Base-by-base conservation (phyloP, 2,113 vertebrate species). In the Poecile atricapillus region DNA sequence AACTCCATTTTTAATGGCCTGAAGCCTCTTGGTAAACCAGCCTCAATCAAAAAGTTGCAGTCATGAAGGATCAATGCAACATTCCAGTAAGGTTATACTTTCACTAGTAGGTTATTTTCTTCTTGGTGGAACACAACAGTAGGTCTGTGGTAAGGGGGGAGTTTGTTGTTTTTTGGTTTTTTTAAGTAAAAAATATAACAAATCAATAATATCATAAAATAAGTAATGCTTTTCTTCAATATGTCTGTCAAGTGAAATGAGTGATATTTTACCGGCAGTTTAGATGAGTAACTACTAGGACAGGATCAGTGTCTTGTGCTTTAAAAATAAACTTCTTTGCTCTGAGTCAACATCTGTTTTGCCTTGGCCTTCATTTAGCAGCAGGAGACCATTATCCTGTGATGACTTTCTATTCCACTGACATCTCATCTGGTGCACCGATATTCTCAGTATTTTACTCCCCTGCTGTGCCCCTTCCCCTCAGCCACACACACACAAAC, bases 291-390 rank as follows among this genome's bases (percentile, higher is more conserved):
- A 92, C 80, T 81, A 16, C 90, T 86, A 86, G 8, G 88, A 92
- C 83, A 89, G 92, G 85, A 96, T 96, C 85, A 56, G 90, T 96
- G 95, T 96, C 90, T 89, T 97, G 88, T 90, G 90, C 88, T 96
- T 95, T 96, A 77, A 95, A 97, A 96, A 97, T 96, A 97, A 97
- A 97, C 94, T 96, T 93, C 94, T 95, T 95, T 89, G 64, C 88
- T 95, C 93, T 93, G 90, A 97, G 88, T 97, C 96, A 97, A 97
- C 96, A 97, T 97, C 96, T 97, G 96, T 96, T 96, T 97, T 96
- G 93, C 92, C 96, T 96, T 94, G 90, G 96, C 94, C 96, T 97
- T 96, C 94, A 94, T 96, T 96, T 97, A 97, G 95, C 96, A 97
- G 95, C 96, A 96, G 96, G 96, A 97, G 96, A 96, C 95, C 95